Base-by-base conservation (phyloP, 2,888 invertebrate species). In the Acronicta leporina region DNA sequence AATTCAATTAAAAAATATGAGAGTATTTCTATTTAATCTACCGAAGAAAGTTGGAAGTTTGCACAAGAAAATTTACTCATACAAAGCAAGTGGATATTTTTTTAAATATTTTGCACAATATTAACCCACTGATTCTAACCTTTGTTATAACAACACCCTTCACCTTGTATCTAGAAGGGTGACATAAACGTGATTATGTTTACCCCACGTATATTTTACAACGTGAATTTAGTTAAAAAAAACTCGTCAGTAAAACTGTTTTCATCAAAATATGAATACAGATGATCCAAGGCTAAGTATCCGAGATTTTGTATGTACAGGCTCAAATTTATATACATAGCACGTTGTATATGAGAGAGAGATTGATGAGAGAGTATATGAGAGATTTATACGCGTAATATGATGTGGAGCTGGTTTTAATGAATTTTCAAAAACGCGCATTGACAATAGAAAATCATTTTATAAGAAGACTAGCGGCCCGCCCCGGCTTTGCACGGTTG, bases 111-210 rank as follows among this genome's bases (percentile, higher is more conserved):
- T n/a, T n/a, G 33, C 3, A 2, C 27, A 15, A 5, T 42, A 7
- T 55, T 45, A 20, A 49, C 48, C 55, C 70, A 25, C 68, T 59
- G 59, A 1, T 7, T 2, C 2, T 42, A 10, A 42, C 2, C 5
- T 72, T 15, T 11, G 0, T 7, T 1, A 14, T 45, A 2, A 15
- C 43, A 50, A 48, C 50, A 67, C 71, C 69, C 78, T 77, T 77
- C 46, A 62, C 64, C 52, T 74, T 65, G 45, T 60, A 70, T 62
- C 52, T 58, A 63, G 49, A 54, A 74, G 77, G 77, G 70, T 70
- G 73, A 68, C 75, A 69, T 65, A 58, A 68, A 49, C 63, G 62
- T 73, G 68, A 75, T 78, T 73, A 48, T 77, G 72, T 74, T 74
- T 74, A 63, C 68, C 47, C 57, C 16, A 48, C 57, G 43, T 52